Evolutionary conservation across 2,888 invertebrate genomes (phyloP).

Genomic region (Drymonia ruficornis): DNA sequence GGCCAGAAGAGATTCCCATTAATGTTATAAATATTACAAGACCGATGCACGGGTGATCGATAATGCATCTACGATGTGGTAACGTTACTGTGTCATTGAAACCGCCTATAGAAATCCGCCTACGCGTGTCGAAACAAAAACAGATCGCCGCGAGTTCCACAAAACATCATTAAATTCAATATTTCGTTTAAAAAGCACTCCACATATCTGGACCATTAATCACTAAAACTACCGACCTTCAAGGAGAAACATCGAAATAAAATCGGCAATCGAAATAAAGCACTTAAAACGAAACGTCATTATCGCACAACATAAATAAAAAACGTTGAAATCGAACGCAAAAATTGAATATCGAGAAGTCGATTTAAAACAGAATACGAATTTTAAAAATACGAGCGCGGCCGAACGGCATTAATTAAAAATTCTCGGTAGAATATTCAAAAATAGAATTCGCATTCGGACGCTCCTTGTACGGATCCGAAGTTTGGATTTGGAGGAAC

Average conservation of each 20-base stretch:
- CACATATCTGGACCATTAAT: slow-evolving; percentile 83
- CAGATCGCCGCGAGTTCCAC: slow-evolving; percentile 68
- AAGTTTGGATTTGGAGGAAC: slow-evolving; percentile 84
- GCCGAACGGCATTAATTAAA: slow-evolving; percentile 83
- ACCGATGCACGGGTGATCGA: slow-evolving; percentile 51
- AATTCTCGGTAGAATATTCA: slow-evolving; percentile 85
- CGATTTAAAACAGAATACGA: slow-evolving; percentile 83
- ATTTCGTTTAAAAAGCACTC: slow-evolving; percentile 84
- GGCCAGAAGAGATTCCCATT: slow-evolving; percentile 15
- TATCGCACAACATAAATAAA: slow-evolving; percentile 85
- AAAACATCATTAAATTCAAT: slow-evolving; percentile 84
- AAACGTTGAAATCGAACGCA: slow-evolving; percentile 81
- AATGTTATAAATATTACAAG: slow-evolving; percentile 29
- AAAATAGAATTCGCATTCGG: slow-evolving; percentile 85
- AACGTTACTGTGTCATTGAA: slow-evolving; percentile 60
- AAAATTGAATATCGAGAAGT: slow-evolving; percentile 82
- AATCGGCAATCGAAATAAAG: slow-evolving; percentile 85
- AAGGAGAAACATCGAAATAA: slow-evolving; percentile 82
- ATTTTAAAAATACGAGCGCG: slow-evolving; percentile 82
- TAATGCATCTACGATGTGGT: slow-evolving; percentile 60
- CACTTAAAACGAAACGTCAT: slow-evolving; percentile 85
- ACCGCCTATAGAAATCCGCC: slow-evolving; percentile 60
- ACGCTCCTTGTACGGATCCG: slow-evolving; percentile 82
- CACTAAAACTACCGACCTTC: slow-evolving; percentile 84
- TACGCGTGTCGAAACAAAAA: slow-evolving; percentile 65